Percentiles rank a stretch among this genome's conserved stretches.
These are phyloP conservation scores for Alouatta palliata DNA, from an alignment of 2,113 vertebrate species.

Conservation along the genomic window DNA sequence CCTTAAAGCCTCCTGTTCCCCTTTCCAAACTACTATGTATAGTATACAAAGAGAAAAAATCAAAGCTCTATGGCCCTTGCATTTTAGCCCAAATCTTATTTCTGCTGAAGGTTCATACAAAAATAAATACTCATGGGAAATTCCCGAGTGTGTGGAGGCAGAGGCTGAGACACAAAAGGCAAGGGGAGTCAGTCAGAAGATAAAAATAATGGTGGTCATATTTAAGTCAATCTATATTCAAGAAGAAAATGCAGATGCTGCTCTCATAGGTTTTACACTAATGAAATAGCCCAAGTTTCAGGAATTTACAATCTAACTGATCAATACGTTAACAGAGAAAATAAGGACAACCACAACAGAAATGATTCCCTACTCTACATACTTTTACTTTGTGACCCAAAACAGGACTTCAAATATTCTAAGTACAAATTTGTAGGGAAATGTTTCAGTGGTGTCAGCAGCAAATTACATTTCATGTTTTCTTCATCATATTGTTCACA, in stretches of 20 bases:
- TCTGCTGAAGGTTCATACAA: not conserved
- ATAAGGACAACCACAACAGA: not conserved
- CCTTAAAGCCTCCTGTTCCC: not conserved
- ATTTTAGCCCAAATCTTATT: not conserved
- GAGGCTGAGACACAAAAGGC: not conserved
- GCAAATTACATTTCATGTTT: not conserved
- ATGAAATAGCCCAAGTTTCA: not conserved
- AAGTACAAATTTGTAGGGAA: not conserved
- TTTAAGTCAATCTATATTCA: not conserved
- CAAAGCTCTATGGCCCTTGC: not conserved
- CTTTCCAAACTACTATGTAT: not conserved
- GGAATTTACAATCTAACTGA: not conserved
- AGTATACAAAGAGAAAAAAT: not conserved
- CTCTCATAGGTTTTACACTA: not conserved
- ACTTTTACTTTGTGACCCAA: not conserved
- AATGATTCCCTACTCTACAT: not conserved
- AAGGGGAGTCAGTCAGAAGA: not conserved
- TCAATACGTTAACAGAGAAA: not conserved
- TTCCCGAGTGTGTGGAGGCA: not conserved
- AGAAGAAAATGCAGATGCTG: not conserved
- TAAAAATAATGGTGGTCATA: not conserved
- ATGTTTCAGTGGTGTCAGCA: not conserved
- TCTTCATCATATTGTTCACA: not conserved
- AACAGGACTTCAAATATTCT: not conserved
- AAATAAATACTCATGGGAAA: not conserved